Evolutionary conservation across 2,797 vertebrate species (phyloP).

Genomic region (Alosa sapidissima): DNA sequence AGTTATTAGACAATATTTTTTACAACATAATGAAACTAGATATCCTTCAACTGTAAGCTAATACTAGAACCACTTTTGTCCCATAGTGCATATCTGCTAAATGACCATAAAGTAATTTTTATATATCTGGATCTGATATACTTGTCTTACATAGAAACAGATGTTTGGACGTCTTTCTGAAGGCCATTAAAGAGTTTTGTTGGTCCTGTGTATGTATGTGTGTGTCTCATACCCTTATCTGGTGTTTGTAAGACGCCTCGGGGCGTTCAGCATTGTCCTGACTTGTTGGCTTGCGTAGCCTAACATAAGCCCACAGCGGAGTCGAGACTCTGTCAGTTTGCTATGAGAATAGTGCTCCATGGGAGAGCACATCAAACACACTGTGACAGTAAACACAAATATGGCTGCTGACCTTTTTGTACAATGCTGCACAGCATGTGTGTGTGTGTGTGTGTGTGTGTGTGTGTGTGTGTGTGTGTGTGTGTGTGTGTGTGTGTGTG

Average conservation of each 20-base stretch:
- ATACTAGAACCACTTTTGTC: not conserved
- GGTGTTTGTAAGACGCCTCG: slow-evolving; percentile 39
- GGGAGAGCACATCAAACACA: slow-evolving; percentile 1
- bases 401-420: not conserved
- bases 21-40: not conserved
- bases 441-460: not conserved
- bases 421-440: not conserved
- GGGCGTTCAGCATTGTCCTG: slow-evolving; percentile 47
- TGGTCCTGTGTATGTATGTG: not conserved
- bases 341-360: not conserved
- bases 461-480: not conserved
- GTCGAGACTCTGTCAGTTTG: not conserved
- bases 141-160: slow-evolving; percentile 44
- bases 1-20: not conserved
- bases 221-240: slow-evolving; percentile 45
- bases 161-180: slow-evolving; percentile 46
- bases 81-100: not conserved
- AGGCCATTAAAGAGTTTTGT: slow-evolving; percentile 49
- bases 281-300: slow-evolving; percentile 59
- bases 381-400: not conserved
- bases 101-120: slow-evolving; percentile 4
- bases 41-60: not conserved
- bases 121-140: slow-evolving; percentile 42
- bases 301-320: slow-evolving; percentile 41
- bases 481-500: not conserved